Evolutionary conservation across 2,888 invertebrate species (phyloP).

Genomic region (Copidosoma aretas): DNA sequence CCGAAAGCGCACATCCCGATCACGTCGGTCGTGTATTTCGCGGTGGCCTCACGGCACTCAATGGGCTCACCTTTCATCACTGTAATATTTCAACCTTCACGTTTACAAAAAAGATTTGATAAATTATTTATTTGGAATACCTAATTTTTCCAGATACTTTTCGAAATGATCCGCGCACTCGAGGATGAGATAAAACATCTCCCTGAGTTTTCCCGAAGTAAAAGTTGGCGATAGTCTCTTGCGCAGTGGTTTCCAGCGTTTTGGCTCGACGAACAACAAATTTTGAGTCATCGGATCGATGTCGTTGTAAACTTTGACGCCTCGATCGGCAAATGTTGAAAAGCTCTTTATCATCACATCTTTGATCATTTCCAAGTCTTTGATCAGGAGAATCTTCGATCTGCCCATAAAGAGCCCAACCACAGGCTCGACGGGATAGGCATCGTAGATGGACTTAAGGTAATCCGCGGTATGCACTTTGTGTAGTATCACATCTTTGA

Average conservation of each 20-base stretch:
- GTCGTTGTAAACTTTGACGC: constrained; percentile 49
- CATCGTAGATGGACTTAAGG: constrained; percentile 38
- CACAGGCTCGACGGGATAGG: constrained; percentile 45
- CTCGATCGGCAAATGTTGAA: constrained; percentile 50
- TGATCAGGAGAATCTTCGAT: constrained; percentile 56
- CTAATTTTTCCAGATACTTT: constrained; percentile 55
- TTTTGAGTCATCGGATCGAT: constrained; percentile 62
- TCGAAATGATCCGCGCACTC: constrained; percentile 61
- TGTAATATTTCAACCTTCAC: background rate
- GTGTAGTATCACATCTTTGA: constrained; percentile 44
- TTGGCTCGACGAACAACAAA: constrained; percentile 60
- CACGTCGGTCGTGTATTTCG: constrained; percentile 62
- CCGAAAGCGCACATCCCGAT: constrained; percentile 63
- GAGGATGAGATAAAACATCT: constrained; percentile 63
- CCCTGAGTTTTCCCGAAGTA: constrained; percentile 64
- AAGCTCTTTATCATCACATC: constrained; percentile 62
- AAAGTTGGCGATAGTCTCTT: constrained; percentile 64
- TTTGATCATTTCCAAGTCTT: constrained; percentile 57
- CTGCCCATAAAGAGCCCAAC: constrained; percentile 59
- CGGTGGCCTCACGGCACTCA: constrained; percentile 54
- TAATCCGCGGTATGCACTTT: constrained; percentile 19
- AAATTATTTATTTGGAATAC: background rate
- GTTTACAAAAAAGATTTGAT: background rate
- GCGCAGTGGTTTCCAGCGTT: constrained; percentile 64
- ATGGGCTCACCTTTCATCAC: constrained; percentile 38